These are phyloP conservation scores for Phymanthus crucifer DNA, from an alignment of 92 coral and sea anemone species.

Conservation along the genomic window DNA sequence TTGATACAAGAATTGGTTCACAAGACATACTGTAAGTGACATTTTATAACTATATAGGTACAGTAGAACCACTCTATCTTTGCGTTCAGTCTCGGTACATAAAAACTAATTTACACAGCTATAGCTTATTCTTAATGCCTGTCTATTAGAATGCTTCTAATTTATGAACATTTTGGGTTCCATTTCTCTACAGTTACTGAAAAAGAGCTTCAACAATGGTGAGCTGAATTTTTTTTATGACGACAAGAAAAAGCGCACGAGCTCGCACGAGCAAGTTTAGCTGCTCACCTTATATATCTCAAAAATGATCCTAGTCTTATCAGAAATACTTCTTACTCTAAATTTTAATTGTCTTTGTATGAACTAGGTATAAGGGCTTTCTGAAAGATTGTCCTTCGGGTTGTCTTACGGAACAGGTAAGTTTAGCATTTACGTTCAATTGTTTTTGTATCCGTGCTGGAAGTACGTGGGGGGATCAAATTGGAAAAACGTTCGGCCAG, in stretches of 20 bases:
- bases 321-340: neutral
- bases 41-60: no score
- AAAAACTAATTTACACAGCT: neutral
- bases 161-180: conserved; percentile 7
- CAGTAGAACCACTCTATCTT: neutral
- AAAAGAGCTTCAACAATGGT: conserved; percentile 97
- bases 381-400: conserved; percentile 95
- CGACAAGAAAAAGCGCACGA: neutral
- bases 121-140: conserved; percentile 13
- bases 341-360: neutral
- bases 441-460: conserved; percentile 20
- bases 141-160: neutral
- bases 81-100: conserved; percentile 1
- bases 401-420: conserved; percentile 83
- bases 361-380: conserved; percentile 89
- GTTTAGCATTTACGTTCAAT: neutral
- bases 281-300: neutral
- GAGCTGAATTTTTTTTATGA: conserved; percentile 28
- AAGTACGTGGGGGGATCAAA: neutral
- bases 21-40: conserved; percentile 89
- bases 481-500: neutral
- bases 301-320: neutral
- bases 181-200: conserved; percentile 74
- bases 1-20: conserved; percentile 86
- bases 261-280: neutral